A percentile compares a stretch with the other conserved stretches of the same genome.
These are phyloP conservation scores for Falco punctatus DNA, from an alignment of 2,113 vertebrate species.

Conservation along the genomic window DNA sequence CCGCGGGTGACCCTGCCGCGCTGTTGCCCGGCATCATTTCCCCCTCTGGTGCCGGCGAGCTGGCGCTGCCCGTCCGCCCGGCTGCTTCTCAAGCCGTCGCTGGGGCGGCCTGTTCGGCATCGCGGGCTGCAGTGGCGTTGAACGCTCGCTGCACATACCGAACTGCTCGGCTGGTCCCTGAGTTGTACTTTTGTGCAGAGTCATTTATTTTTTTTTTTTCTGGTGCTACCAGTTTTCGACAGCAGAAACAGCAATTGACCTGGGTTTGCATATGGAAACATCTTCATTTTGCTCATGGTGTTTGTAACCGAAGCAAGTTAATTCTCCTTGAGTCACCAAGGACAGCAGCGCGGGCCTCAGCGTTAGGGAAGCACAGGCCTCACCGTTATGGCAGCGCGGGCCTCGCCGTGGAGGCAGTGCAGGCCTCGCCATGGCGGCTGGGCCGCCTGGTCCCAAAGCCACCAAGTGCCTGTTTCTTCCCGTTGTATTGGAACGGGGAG, in stretches of 20 bases:
- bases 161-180: background rate
- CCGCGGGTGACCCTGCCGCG: too few relatives aligned
- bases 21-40: too few relatives aligned
- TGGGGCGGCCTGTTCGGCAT: fast-evolving
- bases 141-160: fast-evolving
- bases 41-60: too few relatives aligned
- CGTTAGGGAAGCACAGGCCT: background rate
- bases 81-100: too few relatives aligned
- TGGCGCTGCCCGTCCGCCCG: too few relatives aligned
- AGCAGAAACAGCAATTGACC: background rate
- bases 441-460: background rate
- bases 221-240: background rate
- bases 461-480: background rate
- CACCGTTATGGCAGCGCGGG: background rate
- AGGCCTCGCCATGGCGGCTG: background rate
- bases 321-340: background rate
- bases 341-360: too few relatives aligned
- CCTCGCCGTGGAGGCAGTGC: too few relatives aligned
- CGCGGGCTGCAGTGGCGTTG: background rate
- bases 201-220: fast-evolving
- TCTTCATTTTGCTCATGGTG: background rate
- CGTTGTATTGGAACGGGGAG: background rate
- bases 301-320: background rate
- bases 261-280: background rate
- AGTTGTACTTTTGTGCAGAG: too few relatives aligned